phyloP scores from a whole-genome alignment of 2,113 vertebrate genomes.

The Enhydra lutris region DNA sequence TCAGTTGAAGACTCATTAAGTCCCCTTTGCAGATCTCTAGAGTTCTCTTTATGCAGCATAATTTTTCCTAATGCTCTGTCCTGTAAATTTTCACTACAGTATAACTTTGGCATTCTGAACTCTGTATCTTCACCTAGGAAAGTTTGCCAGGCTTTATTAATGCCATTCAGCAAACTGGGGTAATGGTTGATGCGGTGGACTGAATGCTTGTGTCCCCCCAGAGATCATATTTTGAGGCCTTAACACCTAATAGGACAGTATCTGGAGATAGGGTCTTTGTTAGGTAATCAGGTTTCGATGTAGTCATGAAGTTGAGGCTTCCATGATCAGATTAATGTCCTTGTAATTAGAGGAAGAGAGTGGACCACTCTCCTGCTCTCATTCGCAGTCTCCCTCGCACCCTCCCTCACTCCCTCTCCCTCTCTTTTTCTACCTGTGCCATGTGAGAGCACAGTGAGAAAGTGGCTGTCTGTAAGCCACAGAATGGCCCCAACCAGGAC shows the following conservation, averaged over 20 bases:
- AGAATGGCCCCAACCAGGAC: neutral
- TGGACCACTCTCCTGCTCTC: neutral
- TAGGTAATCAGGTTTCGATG: neutral
- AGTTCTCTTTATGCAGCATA: neutral
- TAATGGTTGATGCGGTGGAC: neutral
- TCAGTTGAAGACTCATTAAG: neutral
- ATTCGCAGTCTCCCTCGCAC: neutral
- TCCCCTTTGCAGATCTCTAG: neutral
- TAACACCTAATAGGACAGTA: neutral
- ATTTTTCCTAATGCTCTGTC: neutral
- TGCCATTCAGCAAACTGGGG: neutral
- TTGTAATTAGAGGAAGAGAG: neutral
- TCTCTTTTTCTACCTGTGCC: neutral
- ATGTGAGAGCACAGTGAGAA: neutral
- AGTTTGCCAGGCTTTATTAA: neutral
- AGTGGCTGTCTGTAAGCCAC: neutral
- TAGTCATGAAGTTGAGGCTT: neutral
- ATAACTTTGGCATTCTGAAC: neutral
- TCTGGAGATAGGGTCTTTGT: neutral
- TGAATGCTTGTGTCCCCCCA: neutral
- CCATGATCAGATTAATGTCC: neutral
- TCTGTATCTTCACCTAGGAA: neutral
- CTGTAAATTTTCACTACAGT: neutral
- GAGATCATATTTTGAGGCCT: neutral
- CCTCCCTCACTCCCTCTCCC: no score